Base-by-base conservation (phyloP, 2,888 invertebrate species). In the Galeopsomyia nigrocyanea region DNA sequence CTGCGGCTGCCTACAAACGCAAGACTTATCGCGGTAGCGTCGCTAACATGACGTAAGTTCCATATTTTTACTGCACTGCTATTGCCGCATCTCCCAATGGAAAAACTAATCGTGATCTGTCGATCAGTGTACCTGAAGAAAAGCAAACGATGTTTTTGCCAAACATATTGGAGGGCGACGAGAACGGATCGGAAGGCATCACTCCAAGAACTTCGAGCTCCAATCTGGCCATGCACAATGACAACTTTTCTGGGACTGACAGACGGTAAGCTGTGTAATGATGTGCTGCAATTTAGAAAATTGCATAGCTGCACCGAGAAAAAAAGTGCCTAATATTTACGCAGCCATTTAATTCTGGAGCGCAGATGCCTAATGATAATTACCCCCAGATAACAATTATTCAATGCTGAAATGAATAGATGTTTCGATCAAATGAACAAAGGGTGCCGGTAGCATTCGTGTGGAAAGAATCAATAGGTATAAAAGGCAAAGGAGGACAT, bases 21-120 rank as follows among this genome's bases (percentile, higher is more conserved):
- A 88, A 88, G 80, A 89, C 89, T 0, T 89, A 89, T 79, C 84
- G 89, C 51, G 90, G 90, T 63, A 90, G 89, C 53, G 89, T 89
- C 5, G 89, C 89, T 46, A 87, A 88, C 64, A 89, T 89, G 89
- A 87, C 84, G 90, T 89, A 82, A 87, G 87, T 83, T n/a, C n/a
- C n/a, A n/a, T n/a, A n/a, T n/a, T n/a, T n/a, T n/a, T n/a, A n/a
- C n/a, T n/a, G n/a, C n/a, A n/a, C n/a, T n/a, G n/a, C 63, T 61
- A 49, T 60, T 50, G 14, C 46, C 55, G n/a, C 2, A 22, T 57
- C 16, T 57, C 57, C 7, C 16, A 16, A 19, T 57, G 5, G 9
- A 21, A n/a, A 21, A n/a, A 22, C 14, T 26, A 57, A 9, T 26
- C 26, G 26, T 51, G 3, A 14, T 31, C 0, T 53, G 9, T 21